phyloP scores from a whole-genome alignment of 2,888 invertebrate genomes.

The Liposcelis brunnea region DNA sequence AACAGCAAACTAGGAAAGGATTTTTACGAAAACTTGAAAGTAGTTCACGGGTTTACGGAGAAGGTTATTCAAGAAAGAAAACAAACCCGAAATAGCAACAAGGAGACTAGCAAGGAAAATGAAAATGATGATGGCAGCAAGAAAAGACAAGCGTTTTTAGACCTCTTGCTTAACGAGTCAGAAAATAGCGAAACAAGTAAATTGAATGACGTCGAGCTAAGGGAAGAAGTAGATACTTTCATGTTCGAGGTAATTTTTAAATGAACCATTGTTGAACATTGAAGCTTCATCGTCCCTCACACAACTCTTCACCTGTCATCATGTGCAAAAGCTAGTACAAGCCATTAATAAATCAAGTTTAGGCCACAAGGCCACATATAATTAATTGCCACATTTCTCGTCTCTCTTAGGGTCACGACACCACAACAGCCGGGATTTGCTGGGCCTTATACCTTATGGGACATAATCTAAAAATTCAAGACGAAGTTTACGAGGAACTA shows the following conservation, averaged over 20 bases:
- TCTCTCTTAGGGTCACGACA: constrained; percentile 23
- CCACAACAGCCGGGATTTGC: constrained; percentile 37
- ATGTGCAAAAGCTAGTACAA: too few species aligned
- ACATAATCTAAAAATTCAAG: constrained; percentile 30
- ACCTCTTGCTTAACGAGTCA: constrained; percentile 37
- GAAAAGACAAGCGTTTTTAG: constrained; percentile 47
- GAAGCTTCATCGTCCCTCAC: too few species aligned
- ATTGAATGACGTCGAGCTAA: constrained; percentile 38
- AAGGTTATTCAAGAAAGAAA: constrained; percentile 21
- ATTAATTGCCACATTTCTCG: too few species aligned
- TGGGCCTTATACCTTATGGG: constrained; percentile 35
- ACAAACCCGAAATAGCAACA: constrained; percentile 11
- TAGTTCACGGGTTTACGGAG: constrained; percentile 31
- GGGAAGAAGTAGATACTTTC: constrained; percentile 55
- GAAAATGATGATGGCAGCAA: constrained; percentile 13
- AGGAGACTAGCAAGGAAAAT: not conserved
- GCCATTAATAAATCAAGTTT: too few species aligned
- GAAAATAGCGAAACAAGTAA: constrained; percentile 26
- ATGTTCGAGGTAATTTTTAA: constrained; percentile 42
- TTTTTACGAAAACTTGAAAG: constrained; percentile 25
- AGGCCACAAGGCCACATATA: too few species aligned
- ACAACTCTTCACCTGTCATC: too few species aligned
- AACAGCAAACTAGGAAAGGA: constrained; percentile 24
- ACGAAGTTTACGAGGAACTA: constrained; percentile 29
- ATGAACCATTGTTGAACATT: not conserved